Conservation (phyloP, 2,888 invertebrate genomes). For the Limnephilus auricula region DNA sequence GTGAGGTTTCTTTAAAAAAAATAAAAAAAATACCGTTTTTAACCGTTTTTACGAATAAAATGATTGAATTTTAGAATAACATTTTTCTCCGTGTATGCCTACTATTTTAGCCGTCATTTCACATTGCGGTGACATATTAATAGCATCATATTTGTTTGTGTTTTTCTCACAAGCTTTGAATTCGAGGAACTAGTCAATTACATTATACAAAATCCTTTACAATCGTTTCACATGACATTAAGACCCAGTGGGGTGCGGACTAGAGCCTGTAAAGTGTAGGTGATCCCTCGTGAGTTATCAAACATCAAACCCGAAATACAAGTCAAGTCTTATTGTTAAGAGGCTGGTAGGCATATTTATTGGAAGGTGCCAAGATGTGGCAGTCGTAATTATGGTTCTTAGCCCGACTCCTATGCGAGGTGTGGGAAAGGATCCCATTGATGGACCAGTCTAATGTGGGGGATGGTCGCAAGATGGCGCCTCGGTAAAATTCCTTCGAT, state of each 20-base stretch:
- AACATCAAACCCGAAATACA: constrained; percentile 27
- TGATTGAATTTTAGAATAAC: too few relatives aligned
- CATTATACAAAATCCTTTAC: background rate
- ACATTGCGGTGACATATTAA: background rate
- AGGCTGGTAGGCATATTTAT: constrained; percentile 38
- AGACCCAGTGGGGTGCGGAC: constrained; percentile 18
- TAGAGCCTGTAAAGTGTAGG: background rate
- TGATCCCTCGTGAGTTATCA: background rate
- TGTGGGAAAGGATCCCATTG: constrained; percentile 31
- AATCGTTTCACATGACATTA: constrained; percentile 31
- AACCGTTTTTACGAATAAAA: too few relatives aligned
- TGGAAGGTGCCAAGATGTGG: constrained; percentile 38
- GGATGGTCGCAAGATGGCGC: constrained; percentile 21
- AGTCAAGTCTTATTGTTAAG: constrained; percentile 13
- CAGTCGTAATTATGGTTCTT: constrained; percentile 22
- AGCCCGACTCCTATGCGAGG: background rate
- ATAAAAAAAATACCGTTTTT: too few relatives aligned
- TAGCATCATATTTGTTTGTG: background rate
- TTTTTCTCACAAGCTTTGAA: background rate
- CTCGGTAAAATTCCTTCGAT: constrained; percentile 19
- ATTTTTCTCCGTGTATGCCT: too few relatives aligned
- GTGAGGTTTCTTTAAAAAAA: too few relatives aligned
- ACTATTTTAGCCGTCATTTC: background rate
- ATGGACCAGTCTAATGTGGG: background rate
- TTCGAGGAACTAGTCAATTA: constrained; percentile 18